Percentiles rank a stretch among this genome's conserved stretches.
phyloP scores from a whole-genome alignment of 1,140 invertebrate genomes.

The Tetramorium simillimum region DNA sequence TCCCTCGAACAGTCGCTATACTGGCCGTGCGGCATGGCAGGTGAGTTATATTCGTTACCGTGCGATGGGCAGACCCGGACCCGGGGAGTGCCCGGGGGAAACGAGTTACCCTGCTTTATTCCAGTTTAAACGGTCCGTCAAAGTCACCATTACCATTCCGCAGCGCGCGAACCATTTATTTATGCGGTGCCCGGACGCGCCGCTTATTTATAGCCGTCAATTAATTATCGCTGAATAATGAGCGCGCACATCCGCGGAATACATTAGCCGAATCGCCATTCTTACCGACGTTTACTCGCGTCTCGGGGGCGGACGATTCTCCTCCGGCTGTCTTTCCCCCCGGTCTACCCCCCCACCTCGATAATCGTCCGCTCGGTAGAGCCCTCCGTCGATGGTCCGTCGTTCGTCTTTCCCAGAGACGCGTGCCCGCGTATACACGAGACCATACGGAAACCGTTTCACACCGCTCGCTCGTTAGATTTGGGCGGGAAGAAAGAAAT shows the following conservation, averaged over 20 bases:
- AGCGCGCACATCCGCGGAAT: conserved; percentile 81
- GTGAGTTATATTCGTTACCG: conserved; percentile 82
- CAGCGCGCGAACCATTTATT: conserved; percentile 84
- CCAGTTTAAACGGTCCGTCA: conserved; percentile 85
- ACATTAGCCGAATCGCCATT: conserved; percentile 83
- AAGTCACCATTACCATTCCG: conserved; percentile 85
- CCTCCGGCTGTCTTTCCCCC: conserved; percentile 17
- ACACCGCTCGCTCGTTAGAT: conserved; percentile 56
- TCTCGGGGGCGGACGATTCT: conserved; percentile 70
- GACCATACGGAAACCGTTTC: conserved; percentile 61
- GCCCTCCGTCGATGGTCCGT: conserved; percentile 62
- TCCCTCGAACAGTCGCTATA: conserved; percentile 34
- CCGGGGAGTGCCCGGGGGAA: conserved; percentile 70
- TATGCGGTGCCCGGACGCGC: conserved; percentile 79
- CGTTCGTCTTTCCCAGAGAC: conserved; percentile 70
- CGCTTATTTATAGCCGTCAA: conserved; percentile 84
- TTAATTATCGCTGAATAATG: conserved; percentile 85
- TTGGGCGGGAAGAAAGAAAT: conserved; percentile 45
- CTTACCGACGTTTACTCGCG: conserved; percentile 76
- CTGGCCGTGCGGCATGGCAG: conserved; percentile 66
- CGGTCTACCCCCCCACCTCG: conserved; percentile 23
- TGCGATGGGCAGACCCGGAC: conserved; percentile 59
- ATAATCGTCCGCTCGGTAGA: conserved; percentile 59
- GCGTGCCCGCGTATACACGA: conserved; percentile 59
- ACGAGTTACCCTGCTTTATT: conserved; percentile 81